Conservation (phyloP, 2,113 vertebrate genomes). For the Xiphophorus hellerii region DNA sequence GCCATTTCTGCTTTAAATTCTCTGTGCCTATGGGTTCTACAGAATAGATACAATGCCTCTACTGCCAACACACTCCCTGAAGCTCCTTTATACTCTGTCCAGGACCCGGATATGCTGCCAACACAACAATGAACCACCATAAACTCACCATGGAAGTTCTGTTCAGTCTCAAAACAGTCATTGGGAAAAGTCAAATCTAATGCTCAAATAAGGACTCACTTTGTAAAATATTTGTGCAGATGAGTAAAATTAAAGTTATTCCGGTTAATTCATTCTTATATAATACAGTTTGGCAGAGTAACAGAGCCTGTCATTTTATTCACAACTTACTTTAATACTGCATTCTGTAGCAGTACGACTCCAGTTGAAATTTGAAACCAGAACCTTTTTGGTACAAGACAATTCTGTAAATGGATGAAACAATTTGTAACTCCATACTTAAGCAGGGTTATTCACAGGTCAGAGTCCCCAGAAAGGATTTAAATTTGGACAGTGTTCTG, state of each 20-base stretch:
- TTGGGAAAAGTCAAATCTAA: neutral
- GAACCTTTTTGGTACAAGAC: neutral
- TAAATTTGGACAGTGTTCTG: neutral
- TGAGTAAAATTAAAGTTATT: neutral
- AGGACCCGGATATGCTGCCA: neutral
- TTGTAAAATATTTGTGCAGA: neutral
- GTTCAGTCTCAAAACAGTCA: neutral
- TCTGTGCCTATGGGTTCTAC: neutral
- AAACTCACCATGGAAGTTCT: neutral
- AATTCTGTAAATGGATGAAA: neutral
- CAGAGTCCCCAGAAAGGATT: neutral
- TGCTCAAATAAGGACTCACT: neutral
- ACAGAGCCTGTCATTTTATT: neutral
- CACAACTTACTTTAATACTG: neutral
- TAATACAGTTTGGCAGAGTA: neutral
- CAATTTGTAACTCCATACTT: no score
- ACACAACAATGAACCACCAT: neutral
- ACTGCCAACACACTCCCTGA: neutral
- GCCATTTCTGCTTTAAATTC: neutral
- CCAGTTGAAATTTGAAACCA: neutral
- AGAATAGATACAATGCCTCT: neutral
- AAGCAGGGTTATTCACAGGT: neutral
- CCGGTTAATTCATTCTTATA: neutral
- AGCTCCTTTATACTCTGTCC: neutral
- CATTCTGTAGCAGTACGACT: neutral